These are phyloP conservation scores for Salvelinus fontinalis DNA, from an alignment of 2,113 vertebrate species.

Conservation along the genomic window DNA sequence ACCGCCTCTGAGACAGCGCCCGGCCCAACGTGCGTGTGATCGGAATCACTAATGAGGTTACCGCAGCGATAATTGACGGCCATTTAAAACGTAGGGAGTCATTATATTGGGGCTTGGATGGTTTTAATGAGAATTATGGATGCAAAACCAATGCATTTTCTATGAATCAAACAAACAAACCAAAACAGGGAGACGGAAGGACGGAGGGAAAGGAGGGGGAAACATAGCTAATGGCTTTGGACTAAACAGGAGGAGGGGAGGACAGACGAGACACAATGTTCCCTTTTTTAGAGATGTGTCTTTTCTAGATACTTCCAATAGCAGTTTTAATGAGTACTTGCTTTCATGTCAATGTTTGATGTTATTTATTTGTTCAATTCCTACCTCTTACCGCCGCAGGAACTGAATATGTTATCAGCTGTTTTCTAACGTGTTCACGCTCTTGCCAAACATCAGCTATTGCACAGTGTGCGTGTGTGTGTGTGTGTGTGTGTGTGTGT, in stretches of 20 bases:
- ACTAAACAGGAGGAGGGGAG: neutral
- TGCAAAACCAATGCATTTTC: slow-evolving; percentile 67
- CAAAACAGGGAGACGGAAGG: slow-evolving; percentile 8
- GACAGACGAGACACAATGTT: neutral
- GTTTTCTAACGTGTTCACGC: neutral
- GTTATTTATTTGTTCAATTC: neutral
- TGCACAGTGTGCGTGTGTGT: too few species aligned
- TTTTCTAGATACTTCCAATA: neutral
- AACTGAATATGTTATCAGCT: neutral
- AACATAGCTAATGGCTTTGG: neutral
- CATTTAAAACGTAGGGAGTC: slow-evolving; percentile 56
- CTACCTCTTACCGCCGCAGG: neutral
- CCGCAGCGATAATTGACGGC: slow-evolving; percentile 57
- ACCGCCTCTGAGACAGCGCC: slow-evolving; percentile 28
- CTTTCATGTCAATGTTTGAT: neutral
- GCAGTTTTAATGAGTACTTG: neutral
- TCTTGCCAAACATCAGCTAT: slow-evolving; percentile 1
- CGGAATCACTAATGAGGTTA: slow-evolving; percentile 66
- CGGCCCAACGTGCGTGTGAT: slow-evolving; percentile 40
- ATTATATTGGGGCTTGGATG: slow-evolving; percentile 39
- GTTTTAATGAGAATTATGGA: slow-evolving; percentile 70
- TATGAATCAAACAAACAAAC: slow-evolving; percentile 59
- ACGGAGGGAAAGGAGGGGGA: neutral
- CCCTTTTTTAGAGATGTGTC: neutral
- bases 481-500: neutral